These are phyloP conservation scores for Notamacropus eugenii DNA, from an alignment of 2,797 vertebrate species.

Conservation along the genomic window DNA sequence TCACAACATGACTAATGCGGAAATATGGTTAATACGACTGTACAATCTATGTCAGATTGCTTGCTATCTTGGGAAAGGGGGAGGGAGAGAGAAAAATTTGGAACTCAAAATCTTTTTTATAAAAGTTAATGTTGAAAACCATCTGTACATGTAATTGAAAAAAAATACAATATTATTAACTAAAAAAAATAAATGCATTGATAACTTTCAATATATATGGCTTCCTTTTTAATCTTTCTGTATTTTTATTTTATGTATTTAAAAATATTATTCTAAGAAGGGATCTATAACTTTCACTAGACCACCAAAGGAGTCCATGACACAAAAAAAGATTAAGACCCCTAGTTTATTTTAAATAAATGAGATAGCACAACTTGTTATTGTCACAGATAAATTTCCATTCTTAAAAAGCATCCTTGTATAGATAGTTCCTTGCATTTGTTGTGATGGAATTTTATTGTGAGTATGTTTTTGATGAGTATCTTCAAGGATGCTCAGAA, in stretches of 20 bases:
- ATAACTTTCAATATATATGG: not conserved
- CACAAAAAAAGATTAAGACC: not conserved
- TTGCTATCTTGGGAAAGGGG: too few species aligned
- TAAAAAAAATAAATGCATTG: not conserved
- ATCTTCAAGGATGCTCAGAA: not conserved
- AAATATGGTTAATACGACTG: too few species aligned
- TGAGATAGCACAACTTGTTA: not conserved
- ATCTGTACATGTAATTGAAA: too few species aligned
- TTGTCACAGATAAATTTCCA: not conserved
- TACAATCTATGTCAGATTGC: too few species aligned
- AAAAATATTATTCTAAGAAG: not conserved
- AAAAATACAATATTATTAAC: too few species aligned
- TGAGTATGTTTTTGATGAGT: not conserved
- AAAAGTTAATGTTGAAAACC: too few species aligned
- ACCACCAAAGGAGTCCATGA: not conserved
- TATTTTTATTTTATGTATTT: not conserved
- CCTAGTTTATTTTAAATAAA: not conserved
- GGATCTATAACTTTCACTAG: not conserved
- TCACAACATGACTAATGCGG: too few species aligned
- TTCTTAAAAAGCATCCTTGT: not conserved
- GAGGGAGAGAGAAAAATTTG: too few species aligned
- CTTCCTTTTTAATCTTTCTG: not conserved
- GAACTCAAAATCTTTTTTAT: too few species aligned
- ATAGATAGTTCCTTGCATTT: not conserved
- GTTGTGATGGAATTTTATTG: not conserved